Percentiles rank a stretch among this genome's conserved stretches.
Conservation (phyloP, 2,113 vertebrate species). For the Pteruthius melanotis region DNA sequence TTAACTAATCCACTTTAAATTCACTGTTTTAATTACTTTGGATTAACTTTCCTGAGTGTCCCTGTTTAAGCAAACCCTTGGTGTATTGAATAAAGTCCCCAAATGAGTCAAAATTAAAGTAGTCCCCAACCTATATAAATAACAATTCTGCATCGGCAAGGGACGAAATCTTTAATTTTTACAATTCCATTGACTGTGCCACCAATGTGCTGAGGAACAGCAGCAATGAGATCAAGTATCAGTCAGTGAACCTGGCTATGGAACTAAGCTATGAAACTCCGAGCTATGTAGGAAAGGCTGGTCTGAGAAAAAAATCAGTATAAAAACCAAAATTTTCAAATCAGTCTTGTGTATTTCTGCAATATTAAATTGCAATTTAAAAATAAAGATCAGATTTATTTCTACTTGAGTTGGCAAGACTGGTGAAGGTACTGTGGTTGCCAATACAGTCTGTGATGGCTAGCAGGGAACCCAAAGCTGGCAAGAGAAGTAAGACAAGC, state of each 20-base stretch:
- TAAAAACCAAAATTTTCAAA: not conserved
- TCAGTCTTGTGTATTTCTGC: not conserved
- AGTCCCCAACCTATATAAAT: constrained; percentile 52
- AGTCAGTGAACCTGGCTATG: not conserved
- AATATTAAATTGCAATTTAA: constrained; percentile 45
- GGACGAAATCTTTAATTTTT: constrained; percentile 47
- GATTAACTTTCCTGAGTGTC: constrained; percentile 67
- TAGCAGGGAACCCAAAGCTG: constrained; percentile 45
- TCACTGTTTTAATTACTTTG: constrained; percentile 67
- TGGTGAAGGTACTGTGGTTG: not conserved
- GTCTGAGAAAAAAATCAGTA: not conserved
- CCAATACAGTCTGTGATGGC: constrained; percentile 41
- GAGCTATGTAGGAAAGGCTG: not conserved
- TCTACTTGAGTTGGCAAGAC: constrained; percentile 32
- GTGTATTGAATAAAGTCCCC: constrained; percentile 40
- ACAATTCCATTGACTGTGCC: not conserved
- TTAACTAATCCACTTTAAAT: constrained; percentile 71
- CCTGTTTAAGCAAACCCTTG: constrained; percentile 55
- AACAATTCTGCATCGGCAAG: constrained; percentile 8
- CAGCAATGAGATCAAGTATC: not conserved
- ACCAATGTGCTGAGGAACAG: not conserved
- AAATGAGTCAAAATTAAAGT: constrained; percentile 56
- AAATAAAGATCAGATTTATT: constrained; percentile 52
- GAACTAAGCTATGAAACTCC: not conserved
- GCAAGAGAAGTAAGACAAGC: constrained; percentile 23